Conservation (phyloP, 2,888 invertebrate genomes). For the Calameuta idolon region DNA sequence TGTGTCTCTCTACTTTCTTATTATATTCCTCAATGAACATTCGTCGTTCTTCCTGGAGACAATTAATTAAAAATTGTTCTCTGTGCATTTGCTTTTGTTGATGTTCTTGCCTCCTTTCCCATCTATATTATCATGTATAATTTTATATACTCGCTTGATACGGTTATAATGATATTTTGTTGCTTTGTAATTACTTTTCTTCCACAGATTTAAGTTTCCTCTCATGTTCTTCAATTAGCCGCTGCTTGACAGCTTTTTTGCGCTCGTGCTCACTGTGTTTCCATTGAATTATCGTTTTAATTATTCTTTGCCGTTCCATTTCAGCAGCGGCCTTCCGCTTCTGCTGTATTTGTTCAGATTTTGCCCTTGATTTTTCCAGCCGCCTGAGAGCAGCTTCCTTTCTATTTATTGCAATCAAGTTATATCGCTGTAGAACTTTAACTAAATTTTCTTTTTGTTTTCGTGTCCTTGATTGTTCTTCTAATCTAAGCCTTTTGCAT, state of each 20-base stretch:
- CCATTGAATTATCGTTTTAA: conserved; percentile 40
- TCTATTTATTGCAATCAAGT: conserved; percentile 28
- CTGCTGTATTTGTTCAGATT: conserved; percentile 27
- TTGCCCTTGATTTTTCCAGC: conserved; percentile 26
- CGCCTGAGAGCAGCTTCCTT: conserved; percentile 22
- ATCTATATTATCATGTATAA: conserved; percentile 36
- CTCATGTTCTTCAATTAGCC: conserved; percentile 28
- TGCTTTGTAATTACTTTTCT: conserved; percentile 37
- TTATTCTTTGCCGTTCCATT: conserved; percentile 32
- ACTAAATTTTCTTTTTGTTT: conserved; percentile 27
- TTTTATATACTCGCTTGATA: neutral
- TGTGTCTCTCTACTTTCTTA: conserved; percentile 42
- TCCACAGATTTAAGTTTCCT: conserved; percentile 36
- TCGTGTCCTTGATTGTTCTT: conserved; percentile 24
- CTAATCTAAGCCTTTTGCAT: conserved; percentile 20
- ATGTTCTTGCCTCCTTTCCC: conserved; percentile 44
- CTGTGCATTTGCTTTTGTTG: conserved; percentile 44
- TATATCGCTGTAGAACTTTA: conserved; percentile 14
- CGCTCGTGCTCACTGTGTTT: conserved; percentile 41
- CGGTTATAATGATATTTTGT: conserved; percentile 8
- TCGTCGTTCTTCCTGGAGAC: conserved; percentile 36
- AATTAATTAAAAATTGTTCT: conserved; percentile 37
- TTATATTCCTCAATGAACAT: conserved; percentile 49
- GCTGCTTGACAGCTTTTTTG: conserved; percentile 32
- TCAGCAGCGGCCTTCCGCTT: conserved; percentile 32